Percentiles rank a stretch among this genome's conserved stretches.
phyloP scores from a whole-genome alignment of 2,113 vertebrate genomes.

The Corydoras sp. region DNA sequence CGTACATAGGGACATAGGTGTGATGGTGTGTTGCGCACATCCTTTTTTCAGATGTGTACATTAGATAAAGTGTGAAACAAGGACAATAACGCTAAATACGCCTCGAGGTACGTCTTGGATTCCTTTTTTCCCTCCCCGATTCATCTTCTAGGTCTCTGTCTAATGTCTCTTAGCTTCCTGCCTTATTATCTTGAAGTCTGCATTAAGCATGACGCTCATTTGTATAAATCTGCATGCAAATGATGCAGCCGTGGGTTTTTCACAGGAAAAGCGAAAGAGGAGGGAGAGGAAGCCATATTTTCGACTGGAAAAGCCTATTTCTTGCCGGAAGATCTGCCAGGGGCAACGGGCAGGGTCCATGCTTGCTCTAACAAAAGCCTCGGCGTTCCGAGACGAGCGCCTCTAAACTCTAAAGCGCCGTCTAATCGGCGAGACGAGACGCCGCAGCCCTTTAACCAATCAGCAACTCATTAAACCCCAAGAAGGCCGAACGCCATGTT shows the following conservation, averaged over 20 bases:
- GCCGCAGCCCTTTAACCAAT: slow-evolving; percentile 49
- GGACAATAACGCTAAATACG: too few species aligned
- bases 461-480: slow-evolving; percentile 65
- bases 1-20: too few species aligned
- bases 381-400: slow-evolving; percentile 55
- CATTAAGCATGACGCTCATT: slow-evolving; percentile 61
- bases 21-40: too few species aligned
- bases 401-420: slow-evolving; percentile 55
- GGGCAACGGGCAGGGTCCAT: slow-evolving; percentile 36
- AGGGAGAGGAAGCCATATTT: slow-evolving; percentile 51
- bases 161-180: slow-evolving; percentile 31
- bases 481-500: slow-evolving; percentile 61
- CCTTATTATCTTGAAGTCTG: slow-evolving; percentile 56
- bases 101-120: too few species aligned
- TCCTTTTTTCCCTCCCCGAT: too few species aligned
- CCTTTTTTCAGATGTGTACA: too few species aligned
- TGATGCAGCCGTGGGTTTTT: slow-evolving; percentile 64
- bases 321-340: slow-evolving; percentile 53
- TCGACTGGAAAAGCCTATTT: slow-evolving; percentile 71
- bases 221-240: slow-evolving; percentile 65
- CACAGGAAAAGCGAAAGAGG: slow-evolving; percentile 50
- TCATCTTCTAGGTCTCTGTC: too few species aligned
- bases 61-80: too few species aligned
- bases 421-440: slow-evolving; percentile 58
- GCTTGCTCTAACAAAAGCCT: slow-evolving; percentile 53